Percentiles rank a stretch among this genome's conserved stretches.
phyloP scores from a whole-genome alignment of 2,113 vertebrate genomes.

The Gracilinanus agilis region DNA sequence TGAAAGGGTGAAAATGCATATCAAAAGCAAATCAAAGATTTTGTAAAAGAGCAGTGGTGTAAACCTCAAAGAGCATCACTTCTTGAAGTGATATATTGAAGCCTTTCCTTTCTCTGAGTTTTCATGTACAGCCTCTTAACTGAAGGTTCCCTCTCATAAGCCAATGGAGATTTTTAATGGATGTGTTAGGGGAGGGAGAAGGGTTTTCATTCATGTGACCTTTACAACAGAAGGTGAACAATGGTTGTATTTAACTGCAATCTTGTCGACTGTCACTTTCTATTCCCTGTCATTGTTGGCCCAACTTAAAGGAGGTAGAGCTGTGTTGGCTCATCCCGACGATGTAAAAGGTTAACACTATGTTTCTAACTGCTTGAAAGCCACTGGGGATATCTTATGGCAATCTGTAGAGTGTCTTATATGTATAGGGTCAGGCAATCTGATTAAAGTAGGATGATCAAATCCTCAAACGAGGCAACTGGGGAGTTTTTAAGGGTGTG shows the following conservation, averaged over 20 bases:
- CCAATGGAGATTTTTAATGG: slow-evolving; percentile 82
- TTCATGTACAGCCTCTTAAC: slow-evolving; percentile 75
- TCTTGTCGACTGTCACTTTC: slow-evolving; percentile 81
- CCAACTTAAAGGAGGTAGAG: slow-evolving; percentile 77
- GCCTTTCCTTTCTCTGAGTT: slow-evolving; percentile 70
- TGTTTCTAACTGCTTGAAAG: slow-evolving; percentile 20
- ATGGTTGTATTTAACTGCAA: slow-evolving; percentile 83
- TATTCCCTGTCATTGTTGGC: slow-evolving; percentile 74
- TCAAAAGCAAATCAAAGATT: slow-evolving; percentile 79
- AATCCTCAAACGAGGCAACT: background rate
- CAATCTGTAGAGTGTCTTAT: background rate
- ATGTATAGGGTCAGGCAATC: background rate
- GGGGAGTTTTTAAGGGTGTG: slow-evolving; percentile 9
- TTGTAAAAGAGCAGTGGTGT: slow-evolving; percentile 76
- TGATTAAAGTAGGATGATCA: background rate
- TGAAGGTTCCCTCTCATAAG: slow-evolving; percentile 79
- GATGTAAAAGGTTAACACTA: slow-evolving; percentile 20
- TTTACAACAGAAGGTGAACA: slow-evolving; percentile 82
- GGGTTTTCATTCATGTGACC: slow-evolving; percentile 82
- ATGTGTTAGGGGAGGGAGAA: slow-evolving; percentile 51
- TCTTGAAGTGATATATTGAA: slow-evolving; percentile 65
- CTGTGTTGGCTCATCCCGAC: slow-evolving; percentile 24
- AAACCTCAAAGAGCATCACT: slow-evolving; percentile 75
- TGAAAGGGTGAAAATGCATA: slow-evolving; percentile 81
- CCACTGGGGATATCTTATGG: slow-evolving; percentile 7